These are phyloP conservation scores for Urocyon cinereoargenteus DNA, from an alignment of 2,797 vertebrate genomes.

Conservation along the genomic window DNA sequence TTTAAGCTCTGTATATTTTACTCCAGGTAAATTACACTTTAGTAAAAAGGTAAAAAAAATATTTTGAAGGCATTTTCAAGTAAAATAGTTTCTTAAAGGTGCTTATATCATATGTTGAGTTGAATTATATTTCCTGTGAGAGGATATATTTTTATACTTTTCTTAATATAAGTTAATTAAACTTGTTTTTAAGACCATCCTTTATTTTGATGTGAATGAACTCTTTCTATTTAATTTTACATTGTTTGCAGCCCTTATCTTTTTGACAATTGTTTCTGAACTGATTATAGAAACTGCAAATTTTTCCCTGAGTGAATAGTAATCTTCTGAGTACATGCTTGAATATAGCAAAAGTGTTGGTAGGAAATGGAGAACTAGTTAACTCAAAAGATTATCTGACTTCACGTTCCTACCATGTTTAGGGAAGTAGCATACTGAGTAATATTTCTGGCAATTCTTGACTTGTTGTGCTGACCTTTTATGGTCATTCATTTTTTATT, in stretches of 20 bases:
- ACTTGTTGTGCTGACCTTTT: conserved; percentile 71
- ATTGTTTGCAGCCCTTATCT: not conserved
- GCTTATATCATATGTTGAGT: not conserved
- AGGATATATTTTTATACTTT: conserved; percentile 10
- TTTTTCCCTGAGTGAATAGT: not conserved
- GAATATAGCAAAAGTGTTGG: conserved; percentile 23
- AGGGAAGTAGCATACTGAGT: not conserved
- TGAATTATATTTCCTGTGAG: conserved; percentile 15
- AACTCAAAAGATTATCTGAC: not conserved
- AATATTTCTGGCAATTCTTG: conserved; percentile 49
- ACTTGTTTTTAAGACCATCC: not conserved
- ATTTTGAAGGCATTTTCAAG: conserved; percentile 6
- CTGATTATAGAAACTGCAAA: not conserved
- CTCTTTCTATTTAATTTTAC: not conserved
- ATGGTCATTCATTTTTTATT: conserved; percentile 63
- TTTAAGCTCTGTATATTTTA: conserved; percentile 15
- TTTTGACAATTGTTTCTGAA: conserved; percentile 42
- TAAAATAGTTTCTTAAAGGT: conserved; percentile 3
- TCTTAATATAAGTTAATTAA: not conserved
- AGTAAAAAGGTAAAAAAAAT: conserved; percentile 11
- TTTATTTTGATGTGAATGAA: conserved; percentile 43
- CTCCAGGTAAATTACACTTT: not conserved
- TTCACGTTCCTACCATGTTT: not conserved
- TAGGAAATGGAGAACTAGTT: conserved; percentile 23
- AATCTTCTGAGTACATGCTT: not conserved